Base-by-base conservation (phyloP, 2,113 vertebrate species). In the Anguilla rostrata region DNA sequence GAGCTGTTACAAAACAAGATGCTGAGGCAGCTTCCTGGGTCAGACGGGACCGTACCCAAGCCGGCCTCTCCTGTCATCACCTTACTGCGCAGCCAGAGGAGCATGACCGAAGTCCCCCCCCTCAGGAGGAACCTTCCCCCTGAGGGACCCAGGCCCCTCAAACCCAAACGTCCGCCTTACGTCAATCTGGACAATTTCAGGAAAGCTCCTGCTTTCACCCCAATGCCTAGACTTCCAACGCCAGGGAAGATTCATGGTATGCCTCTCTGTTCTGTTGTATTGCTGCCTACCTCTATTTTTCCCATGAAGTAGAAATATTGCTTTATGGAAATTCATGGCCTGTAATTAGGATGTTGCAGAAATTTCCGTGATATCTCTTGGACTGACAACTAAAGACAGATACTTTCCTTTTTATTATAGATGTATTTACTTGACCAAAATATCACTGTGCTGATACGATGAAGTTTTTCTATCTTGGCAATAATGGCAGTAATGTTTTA, bases 161-260 rank as follows among this genome's bases (percentile, higher is more conserved):
- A 97, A 88, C 96, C 96, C 41, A 93, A 46, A 87, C 92, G 95
- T 0, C 97, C 97, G 49, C 94, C 95, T 1, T 40, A 6, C 0
- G 94, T 97, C 86, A 94, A 93, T 85, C 93, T 97, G 88, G 89
- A 95, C 63, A 92, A 88, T 2, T 95, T 92, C 0, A 0, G 84
- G 20, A 89, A 5, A 14, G 91, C 75, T 18, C 0, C 20, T 6
- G 29, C 41, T 0, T 22, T 5, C 0, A 16, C 81, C 39, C 85
- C 40, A 18, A 79, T 82, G 5, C 84, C 82, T 83, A 84, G 63
- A 3, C 82, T 63, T 0, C 82, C 84, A 14, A 75, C 83, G 0
- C 43, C 6, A 0, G 89, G 82, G 83, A 88, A 53, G 7, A 83
- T 0, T 40, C 80, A 89, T 0, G 90, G 95, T 96, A 85, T 90